These are phyloP conservation scores for Tetragonisca angustula DNA, from an alignment of 2,888 invertebrate genomes.

Conservation along the genomic window DNA sequence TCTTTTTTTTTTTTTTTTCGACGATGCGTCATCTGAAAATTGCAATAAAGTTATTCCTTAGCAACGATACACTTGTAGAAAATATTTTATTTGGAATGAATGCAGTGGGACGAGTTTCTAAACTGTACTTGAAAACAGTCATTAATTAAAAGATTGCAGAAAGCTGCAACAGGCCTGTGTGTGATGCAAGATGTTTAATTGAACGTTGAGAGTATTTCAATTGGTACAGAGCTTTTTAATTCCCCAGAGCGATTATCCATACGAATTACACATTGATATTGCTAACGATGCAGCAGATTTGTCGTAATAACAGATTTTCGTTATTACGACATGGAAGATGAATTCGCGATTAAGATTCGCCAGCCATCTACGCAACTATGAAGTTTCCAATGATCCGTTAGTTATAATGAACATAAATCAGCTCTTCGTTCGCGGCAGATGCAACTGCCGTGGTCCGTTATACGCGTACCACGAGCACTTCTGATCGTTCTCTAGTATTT, in stretches of 20 bases:
- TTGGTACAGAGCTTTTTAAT: neutral
- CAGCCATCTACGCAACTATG: constrained; percentile 60
- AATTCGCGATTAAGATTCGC: constrained; percentile 30
- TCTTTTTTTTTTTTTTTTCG: neutral
- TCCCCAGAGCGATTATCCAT: neutral
- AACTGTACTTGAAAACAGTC: too few relatives aligned
- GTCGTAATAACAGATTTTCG: neutral
- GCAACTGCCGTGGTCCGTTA: constrained; percentile 68
- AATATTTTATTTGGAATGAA: too few relatives aligned
- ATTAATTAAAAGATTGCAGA: too few relatives aligned
- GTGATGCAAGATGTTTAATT: too few relatives aligned
- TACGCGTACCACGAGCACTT: constrained; percentile 36
- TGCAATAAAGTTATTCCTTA: too few relatives aligned
- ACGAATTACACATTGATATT: too few relatives aligned
- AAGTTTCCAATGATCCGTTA: constrained; percentile 65
- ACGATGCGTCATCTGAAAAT: neutral
- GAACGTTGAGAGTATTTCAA: neutral
- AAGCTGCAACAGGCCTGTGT: too few relatives aligned
- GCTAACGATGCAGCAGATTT: neutral
- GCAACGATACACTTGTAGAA: too few relatives aligned
- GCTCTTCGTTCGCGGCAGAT: constrained; percentile 52
- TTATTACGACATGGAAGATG: neutral
- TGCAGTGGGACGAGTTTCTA: too few relatives aligned
- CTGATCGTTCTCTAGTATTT: constrained; percentile 19
- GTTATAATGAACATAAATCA: constrained; percentile 63